A percentile compares a stretch with the other conserved stretches of the same genome.
phyloP scores from a whole-genome alignment of 2,888 invertebrate genomes.

The Microctonus hyperodae region DNA sequence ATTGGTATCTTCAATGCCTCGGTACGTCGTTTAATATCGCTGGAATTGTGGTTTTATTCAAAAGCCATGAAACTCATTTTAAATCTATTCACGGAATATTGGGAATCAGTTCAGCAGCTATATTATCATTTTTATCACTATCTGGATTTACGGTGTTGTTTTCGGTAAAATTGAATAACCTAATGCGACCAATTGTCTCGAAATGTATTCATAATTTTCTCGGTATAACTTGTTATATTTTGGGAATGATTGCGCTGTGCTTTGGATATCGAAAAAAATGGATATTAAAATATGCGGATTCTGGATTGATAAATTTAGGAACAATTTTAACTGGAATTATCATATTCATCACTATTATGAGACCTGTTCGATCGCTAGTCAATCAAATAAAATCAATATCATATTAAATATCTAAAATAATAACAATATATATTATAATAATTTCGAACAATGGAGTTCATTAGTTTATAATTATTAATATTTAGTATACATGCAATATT shows the following conservation, averaged over 20 bases:
- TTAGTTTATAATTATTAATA: background rate
- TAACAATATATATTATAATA: background rate
- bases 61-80: constrained; percentile 53
- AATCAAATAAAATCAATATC: constrained; percentile 31
- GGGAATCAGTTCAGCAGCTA: constrained; percentile 64
- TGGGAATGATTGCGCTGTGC: constrained; percentile 64
- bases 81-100: constrained; percentile 47
- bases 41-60: constrained; percentile 64
- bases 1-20: constrained; percentile 66
- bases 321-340: constrained; percentile 40
- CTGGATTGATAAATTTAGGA: constrained; percentile 30
- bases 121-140: constrained; percentile 56
- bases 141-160: constrained; percentile 66
- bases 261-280: constrained; percentile 48
- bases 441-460: background rate
- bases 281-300: constrained; percentile 29
- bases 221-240: constrained; percentile 64
- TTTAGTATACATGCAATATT: constrained; percentile 12
- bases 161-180: constrained; percentile 65
- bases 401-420: background rate
- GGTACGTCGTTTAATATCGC: constrained; percentile 65
- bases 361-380: constrained; percentile 43
- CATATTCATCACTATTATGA: constrained; percentile 44
- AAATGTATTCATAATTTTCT: constrained; percentile 67
- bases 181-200: constrained; percentile 64